These are phyloP conservation scores for Frieseomelitta varia DNA, from an alignment of 1,140 invertebrate genomes.

Conservation along the genomic window DNA sequence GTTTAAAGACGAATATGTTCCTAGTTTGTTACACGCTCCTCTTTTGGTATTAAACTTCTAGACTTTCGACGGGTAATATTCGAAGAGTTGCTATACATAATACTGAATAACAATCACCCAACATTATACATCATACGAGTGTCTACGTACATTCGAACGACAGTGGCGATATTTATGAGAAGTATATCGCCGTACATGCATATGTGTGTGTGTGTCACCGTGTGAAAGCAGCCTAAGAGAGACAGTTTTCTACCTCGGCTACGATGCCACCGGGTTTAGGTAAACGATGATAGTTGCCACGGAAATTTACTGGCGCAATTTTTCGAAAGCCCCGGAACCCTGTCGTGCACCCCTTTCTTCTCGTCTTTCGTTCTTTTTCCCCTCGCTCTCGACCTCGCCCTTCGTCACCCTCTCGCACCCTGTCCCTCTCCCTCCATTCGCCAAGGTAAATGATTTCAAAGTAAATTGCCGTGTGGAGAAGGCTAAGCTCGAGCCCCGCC, in stretches of 20 bases:
- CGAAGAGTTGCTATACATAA: too few relatives aligned
- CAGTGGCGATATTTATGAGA: too few relatives aligned
- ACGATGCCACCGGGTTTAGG: constrained; percentile 71
- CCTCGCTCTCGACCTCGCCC: constrained; percentile 20
- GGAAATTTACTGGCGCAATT: constrained; percentile 78
- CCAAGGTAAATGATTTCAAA: constrained; percentile 70
- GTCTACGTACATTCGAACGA: too few relatives aligned
- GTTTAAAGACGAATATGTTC: too few relatives aligned
- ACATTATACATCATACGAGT: too few relatives aligned
- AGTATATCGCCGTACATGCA: too few relatives aligned
- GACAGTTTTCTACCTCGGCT: constrained; percentile 55
- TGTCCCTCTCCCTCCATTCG: constrained; percentile 8
- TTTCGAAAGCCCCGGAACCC: constrained; percentile 73
- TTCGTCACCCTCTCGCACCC: constrained; percentile 1
- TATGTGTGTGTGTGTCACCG: too few relatives aligned
- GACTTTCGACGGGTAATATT: too few relatives aligned
- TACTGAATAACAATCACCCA: too few relatives aligned
- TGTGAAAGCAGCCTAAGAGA: background rate
- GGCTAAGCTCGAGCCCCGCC: constrained; percentile 48
- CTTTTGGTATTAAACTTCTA: too few relatives aligned
- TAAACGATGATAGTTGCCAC: constrained; percentile 78
- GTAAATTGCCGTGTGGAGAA: constrained; percentile 69
- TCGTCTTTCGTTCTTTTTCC: background rate
- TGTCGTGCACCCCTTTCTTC: constrained; percentile 30
- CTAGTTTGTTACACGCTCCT: too few relatives aligned